A percentile compares a stretch with the other conserved stretches of the same genome.
These are phyloP conservation scores for Lordiphosa andalusiaca DNA, from an alignment of 2,888 invertebrate species.

Conservation along the genomic window DNA sequence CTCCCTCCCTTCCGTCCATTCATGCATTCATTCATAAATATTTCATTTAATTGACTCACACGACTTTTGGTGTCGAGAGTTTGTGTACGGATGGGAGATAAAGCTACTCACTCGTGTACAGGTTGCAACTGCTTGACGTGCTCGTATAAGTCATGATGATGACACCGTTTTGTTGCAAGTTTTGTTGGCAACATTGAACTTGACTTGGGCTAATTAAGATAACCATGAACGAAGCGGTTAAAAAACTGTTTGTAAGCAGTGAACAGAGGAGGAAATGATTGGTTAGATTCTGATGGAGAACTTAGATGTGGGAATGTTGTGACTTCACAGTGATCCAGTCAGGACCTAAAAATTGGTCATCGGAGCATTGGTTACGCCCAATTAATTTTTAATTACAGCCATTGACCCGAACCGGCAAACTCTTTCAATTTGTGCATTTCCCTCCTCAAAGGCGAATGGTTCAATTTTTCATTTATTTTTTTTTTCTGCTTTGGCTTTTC, in stretches of 20 bases:
- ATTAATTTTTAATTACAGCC: conserved; percentile 69
- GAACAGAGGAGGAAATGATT: too few relatives aligned
- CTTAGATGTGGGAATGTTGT: neutral
- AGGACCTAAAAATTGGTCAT: neutral
- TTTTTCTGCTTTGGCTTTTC: conserved; percentile 23
- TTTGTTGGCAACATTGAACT: conserved; percentile 55
- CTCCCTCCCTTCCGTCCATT: conserved; percentile 7
- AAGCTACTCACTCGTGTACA: neutral
- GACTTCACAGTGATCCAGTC: too few relatives aligned
- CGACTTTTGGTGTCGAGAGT: conserved; percentile 17
- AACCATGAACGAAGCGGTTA: conserved; percentile 24
- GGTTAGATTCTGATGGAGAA: too few relatives aligned
- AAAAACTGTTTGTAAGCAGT: neutral
- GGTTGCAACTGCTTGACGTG: conserved; percentile 27
- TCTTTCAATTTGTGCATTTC: neutral
- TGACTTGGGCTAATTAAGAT: conserved; percentile 59
- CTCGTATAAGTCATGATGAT: conserved; percentile 53
- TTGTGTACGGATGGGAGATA: too few relatives aligned
- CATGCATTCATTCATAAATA: conserved; percentile 64
- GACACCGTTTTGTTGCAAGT: conserved; percentile 38
- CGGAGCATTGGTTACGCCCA: conserved; percentile 44
- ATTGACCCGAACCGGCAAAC: conserved; percentile 51
- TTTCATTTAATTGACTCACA: conserved; percentile 68
- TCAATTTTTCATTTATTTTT: neutral
- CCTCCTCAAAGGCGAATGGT: neutral